A percentile compares a stretch with the other conserved stretches of the same genome.
Conservation (phyloP, 2,113 vertebrate species). For the Oreochromis niloticus region DNA sequence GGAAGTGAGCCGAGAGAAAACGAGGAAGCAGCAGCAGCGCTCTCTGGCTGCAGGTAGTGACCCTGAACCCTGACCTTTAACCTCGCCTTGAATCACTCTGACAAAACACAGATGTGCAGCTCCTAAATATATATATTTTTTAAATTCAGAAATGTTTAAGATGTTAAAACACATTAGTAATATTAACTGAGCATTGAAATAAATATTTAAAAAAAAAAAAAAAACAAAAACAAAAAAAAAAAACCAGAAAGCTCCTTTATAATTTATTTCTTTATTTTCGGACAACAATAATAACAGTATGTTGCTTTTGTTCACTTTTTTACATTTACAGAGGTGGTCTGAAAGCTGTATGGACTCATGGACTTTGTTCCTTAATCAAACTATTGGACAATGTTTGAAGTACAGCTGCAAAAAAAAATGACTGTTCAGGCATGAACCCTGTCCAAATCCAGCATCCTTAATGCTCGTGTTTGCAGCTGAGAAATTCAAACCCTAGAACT, state of each 20-base stretch:
- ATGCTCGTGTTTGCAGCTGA: not conserved
- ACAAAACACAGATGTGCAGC: conserved; percentile 59
- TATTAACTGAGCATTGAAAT: not conserved
- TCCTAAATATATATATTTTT: not conserved
- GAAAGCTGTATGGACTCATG: conserved; percentile 9
- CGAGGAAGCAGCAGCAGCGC: conserved; percentile 67
- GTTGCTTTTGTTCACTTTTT: conserved; percentile 41
- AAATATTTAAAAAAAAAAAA: not conserved
- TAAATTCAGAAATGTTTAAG: not conserved
- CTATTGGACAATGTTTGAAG: conserved; percentile 9
- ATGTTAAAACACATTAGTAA: not conserved
- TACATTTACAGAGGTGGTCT: conserved; percentile 57
- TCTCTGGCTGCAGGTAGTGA: conserved; percentile 61
- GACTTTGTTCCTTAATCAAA: conserved; percentile 28
- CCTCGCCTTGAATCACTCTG: conserved; percentile 45
- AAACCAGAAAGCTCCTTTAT: not conserved
- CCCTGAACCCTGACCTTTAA: conserved; percentile 56
- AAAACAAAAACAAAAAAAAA: not conserved
- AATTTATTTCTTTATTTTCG: conserved; percentile 56
- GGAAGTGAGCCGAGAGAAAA: conserved; percentile 62
- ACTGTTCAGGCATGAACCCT: conserved; percentile 16
- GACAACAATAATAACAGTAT: conserved; percentile 50
- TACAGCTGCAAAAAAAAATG: not conserved
- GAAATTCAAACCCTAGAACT: not conserved
- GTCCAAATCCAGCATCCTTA: conserved; percentile 30